Evolutionary conservation across 2,113 vertebrate genomes (phyloP).

Genomic region (Willisornis vidua): DNA sequence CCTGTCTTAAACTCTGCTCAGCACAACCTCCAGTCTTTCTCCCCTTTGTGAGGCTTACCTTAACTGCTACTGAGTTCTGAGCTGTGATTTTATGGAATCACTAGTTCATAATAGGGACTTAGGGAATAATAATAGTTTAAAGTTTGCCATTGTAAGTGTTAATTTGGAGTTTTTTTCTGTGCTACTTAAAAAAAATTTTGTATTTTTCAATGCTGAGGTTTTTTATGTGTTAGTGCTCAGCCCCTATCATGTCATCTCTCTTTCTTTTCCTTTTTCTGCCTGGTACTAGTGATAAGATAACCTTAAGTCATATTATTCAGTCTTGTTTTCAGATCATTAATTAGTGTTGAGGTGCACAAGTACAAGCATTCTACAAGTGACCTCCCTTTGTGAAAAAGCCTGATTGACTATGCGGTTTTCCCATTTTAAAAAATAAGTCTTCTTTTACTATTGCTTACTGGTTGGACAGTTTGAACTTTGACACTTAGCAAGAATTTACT

Average conservation of each 20-base stretch:
- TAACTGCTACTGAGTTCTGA: background rate
- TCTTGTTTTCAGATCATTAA: background rate
- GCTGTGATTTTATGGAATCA: background rate
- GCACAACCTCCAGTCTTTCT: background rate
- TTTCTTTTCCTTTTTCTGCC: background rate
- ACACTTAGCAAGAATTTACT: background rate
- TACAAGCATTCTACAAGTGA: background rate
- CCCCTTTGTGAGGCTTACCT: background rate
- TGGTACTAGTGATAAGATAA: background rate
- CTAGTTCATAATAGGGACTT: background rate
- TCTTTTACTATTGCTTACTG: background rate
- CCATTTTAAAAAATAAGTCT: background rate
- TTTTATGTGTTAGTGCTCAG: background rate
- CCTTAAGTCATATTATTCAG: background rate
- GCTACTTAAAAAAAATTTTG: background rate
- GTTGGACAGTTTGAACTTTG: background rate
- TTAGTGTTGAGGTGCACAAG: background rate
- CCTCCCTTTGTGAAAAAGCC: background rate
- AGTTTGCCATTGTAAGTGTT: background rate
- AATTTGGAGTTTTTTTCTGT: background rate
- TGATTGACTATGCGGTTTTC: background rate
- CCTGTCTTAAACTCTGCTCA: background rate
- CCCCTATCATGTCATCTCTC: fast-evolving
- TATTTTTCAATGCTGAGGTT: background rate
- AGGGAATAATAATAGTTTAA: background rate